Base-by-base conservation (phyloP, 2,888 invertebrate species). In the Celastrina argiolus region DNA sequence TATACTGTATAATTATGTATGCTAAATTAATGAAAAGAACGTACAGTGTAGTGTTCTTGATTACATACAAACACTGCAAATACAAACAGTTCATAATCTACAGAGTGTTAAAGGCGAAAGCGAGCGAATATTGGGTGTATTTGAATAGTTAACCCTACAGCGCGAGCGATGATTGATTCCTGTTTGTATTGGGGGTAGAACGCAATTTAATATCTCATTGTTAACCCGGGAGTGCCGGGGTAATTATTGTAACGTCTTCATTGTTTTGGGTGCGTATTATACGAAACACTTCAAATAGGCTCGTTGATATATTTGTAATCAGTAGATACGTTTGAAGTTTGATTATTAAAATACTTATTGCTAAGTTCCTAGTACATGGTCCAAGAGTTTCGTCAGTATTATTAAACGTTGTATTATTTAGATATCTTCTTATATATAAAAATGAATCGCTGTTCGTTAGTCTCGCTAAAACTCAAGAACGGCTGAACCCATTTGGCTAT, bases 121-220 rank as follows among this genome's bases (percentile, higher is more conserved):
- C 71, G 70, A 74, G 77, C 78, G 80, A 78, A 83, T 80, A 81
- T 81, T 80, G 76, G 81, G 71, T 74, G 71, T 88, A 84, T 89
- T 88, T 88, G 88, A 85, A 86, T 85, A 85, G 84, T 84, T 85
- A 88, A 84, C 87, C 87, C 88, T 81, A 81, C 83, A 5, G 22
- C 45, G 79, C 82, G 81, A 82, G 82, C 80, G 85, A 88, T 88
- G 90, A 90, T 90, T 90, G 90, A 90, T 90, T 90, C 86, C 86
- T 90, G 89, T 90, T 90, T 90, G 81, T 83, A 78, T 74, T 81
- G 75, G 80, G 86, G 84, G 82, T 73, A 78, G 77, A 76, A 79
- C 76, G 81, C 83, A 81, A 84, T 84, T 84, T 90, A 87, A 89
- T 90, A 89, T 89, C 89, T 87, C 87, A 90, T 88, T 89, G 89